Evolutionary conservation across 2,113 vertebrate genomes (phyloP), one percentile per base, ranked within the genome.

Genomic region (Etheostoma spectabile): DNA sequence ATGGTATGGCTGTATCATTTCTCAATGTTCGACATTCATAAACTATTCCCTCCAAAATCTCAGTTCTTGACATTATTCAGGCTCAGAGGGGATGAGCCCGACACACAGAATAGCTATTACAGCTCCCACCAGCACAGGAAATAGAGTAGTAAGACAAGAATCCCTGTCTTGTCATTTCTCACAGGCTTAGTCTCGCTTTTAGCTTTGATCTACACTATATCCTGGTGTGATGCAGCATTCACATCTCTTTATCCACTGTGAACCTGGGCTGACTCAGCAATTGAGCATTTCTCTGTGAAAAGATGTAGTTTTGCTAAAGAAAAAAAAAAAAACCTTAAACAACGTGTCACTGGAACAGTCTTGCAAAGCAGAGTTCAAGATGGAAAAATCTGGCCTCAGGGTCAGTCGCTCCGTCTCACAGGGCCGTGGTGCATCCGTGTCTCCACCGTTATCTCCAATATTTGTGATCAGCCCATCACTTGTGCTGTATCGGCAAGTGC

Each of bases 91-190:
- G 74, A 84, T 75, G 74, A 84, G 69, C 60, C 74, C 63, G 61
- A 82, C 85, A 93, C 73, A 88, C 85, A 88, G 85, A 91, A 92
- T 83, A 64, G 67, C 64, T 87, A 87, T 88, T 77, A 74, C 63
- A 77, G 66, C 77, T 78, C 79, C 73, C 77, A 82, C 21, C 82
- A 55, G 74, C 80, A 83, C 74, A 74, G 79, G 74, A 35, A 49
- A 74, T 6, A 76, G 65, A 65, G 45, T 62, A 75, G 84, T 83
- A 66, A 82, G 51, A 83, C 79, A 77, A 79, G 51, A 84, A 81
- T 74, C 86, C 84, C 74, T 27, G 75, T 80, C 83, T 86, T 91
- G 89, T 87, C 83, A 86, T 87, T 88, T 84, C 89, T 89, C 78
- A 45, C 82, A 70, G 82, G 86, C 85, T 91, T 91, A 86, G 77